phyloP scores from a whole-genome alignment of 2,797 vertebrate species.

The Vultur gryphus region DNA sequence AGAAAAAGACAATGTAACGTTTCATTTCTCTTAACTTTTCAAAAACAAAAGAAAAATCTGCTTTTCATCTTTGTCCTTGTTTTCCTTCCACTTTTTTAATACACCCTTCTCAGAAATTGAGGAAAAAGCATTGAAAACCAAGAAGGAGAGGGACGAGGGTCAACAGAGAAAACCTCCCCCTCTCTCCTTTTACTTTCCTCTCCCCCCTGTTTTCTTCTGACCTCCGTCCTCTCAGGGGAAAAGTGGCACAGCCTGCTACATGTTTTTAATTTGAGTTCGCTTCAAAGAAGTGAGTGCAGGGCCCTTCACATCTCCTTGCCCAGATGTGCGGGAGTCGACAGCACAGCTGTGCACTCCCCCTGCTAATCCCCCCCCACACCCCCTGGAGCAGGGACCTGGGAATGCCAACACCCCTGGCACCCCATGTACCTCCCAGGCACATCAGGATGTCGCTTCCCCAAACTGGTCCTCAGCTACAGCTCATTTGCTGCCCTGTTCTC shows the following conservation, averaged over 20 bases:
- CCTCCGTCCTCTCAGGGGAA: fast-evolving
- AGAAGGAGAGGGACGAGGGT: neutral
- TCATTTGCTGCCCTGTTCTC: neutral
- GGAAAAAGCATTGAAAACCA: neutral
- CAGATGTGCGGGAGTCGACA: neutral
- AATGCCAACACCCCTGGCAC: fast-evolving
- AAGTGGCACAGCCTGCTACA: neutral
- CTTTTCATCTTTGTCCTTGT: neutral
- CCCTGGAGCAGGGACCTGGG: neutral
- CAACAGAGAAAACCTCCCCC: neutral
- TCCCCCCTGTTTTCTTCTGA: neutral
- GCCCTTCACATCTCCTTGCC: neutral
- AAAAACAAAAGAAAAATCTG: neutral
- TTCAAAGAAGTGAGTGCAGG: neutral
- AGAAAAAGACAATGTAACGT: neutral
- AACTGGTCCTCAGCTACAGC: neutral
- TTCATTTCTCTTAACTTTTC: neutral
- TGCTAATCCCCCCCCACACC: no score
- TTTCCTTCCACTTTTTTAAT: neutral
- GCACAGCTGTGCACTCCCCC: neutral
- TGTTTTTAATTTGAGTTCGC: neutral
- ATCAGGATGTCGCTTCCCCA: neutral
- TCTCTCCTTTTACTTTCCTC: neutral
- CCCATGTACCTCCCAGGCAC: neutral
- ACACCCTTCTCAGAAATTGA: neutral